Percentiles rank a stretch among this genome's conserved stretches.
These are phyloP conservation scores for Dryas iulia DNA, from an alignment of 1,140 invertebrate species.

Conservation along the genomic window DNA sequence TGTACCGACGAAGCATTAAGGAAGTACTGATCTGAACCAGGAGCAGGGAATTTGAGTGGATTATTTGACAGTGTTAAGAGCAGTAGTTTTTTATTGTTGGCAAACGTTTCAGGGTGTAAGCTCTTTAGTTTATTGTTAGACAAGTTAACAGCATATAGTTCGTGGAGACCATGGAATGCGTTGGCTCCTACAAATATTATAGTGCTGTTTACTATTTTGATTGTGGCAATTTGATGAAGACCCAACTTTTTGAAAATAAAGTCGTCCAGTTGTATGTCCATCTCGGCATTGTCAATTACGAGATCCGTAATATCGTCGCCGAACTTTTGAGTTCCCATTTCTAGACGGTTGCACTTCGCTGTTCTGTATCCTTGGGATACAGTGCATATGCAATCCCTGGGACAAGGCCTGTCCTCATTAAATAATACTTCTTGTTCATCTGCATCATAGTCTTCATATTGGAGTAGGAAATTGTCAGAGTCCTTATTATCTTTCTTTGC, in stretches of 20 bases:
- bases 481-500: constrained; percentile 54
- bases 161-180: constrained; percentile 84
- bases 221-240: constrained; percentile 80
- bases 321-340: constrained; percentile 82
- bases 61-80: constrained; percentile 85
- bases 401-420: constrained; percentile 75
- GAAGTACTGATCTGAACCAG: constrained; percentile 76
- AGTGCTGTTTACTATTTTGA: constrained; percentile 82
- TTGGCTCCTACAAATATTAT: constrained; percentile 79
- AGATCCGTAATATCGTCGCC: constrained; percentile 82
- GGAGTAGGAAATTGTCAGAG: constrained; percentile 54
- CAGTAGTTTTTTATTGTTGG: constrained; percentile 83
- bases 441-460: constrained; percentile 69
- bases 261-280: constrained; percentile 78
- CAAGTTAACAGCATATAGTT: constrained; percentile 84
- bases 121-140: constrained; percentile 83
- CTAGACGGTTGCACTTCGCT: constrained; percentile 79
- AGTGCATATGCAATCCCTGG: constrained; percentile 77
- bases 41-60: constrained; percentile 80
- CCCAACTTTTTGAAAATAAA: constrained; percentile 81
- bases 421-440: constrained; percentile 73
- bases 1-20: constrained; percentile 83
- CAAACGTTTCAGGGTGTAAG: constrained; percentile 84
- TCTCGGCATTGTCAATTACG: constrained; percentile 81
- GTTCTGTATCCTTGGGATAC: constrained; percentile 70